Evolutionary conservation across 2,113 vertebrate genomes (phyloP).

Genomic region (Dryoscopus gambensis): DNA sequence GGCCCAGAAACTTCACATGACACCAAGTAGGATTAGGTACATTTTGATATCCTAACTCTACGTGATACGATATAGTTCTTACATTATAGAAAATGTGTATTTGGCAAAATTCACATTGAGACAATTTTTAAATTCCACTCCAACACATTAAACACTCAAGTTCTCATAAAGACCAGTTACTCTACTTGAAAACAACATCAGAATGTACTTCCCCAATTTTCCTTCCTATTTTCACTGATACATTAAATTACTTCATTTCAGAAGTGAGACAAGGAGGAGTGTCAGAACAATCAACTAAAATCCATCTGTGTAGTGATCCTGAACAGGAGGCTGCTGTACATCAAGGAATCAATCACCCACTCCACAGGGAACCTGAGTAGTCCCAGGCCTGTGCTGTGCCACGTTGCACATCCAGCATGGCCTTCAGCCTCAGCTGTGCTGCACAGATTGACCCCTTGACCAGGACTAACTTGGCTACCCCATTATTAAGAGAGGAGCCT

Average conservation of each 20-base stretch:
- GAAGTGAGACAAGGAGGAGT: background rate
- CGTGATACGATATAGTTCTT: background rate
- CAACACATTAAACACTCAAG: background rate
- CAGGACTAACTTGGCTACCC: background rate
- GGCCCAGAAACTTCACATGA: background rate
- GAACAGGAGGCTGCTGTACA: background rate
- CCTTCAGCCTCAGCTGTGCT: background rate
- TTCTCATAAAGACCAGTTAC: background rate
- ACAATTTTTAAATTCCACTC: background rate
- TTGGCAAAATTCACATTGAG: background rate
- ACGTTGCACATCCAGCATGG: rapidly evolving
- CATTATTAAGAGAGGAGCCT: background rate
- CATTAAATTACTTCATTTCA: background rate
- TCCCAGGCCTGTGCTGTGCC: background rate
- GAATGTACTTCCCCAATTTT: background rate
- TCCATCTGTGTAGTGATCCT: background rate
- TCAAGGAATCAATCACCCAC: background rate
- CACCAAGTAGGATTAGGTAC: background rate
- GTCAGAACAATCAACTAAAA: background rate
- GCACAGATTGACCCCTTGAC: background rate
- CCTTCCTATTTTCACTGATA: background rate
- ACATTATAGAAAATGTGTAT: background rate
- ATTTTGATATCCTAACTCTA: background rate
- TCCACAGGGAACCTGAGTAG: background rate
- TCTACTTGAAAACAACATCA: background rate